A percentile compares a stretch with the other conserved stretches of the same genome.
These are phyloP conservation scores for Eurystomus glaucurus DNA, from an alignment of 2,797 vertebrate genomes.

Conservation along the genomic window DNA sequence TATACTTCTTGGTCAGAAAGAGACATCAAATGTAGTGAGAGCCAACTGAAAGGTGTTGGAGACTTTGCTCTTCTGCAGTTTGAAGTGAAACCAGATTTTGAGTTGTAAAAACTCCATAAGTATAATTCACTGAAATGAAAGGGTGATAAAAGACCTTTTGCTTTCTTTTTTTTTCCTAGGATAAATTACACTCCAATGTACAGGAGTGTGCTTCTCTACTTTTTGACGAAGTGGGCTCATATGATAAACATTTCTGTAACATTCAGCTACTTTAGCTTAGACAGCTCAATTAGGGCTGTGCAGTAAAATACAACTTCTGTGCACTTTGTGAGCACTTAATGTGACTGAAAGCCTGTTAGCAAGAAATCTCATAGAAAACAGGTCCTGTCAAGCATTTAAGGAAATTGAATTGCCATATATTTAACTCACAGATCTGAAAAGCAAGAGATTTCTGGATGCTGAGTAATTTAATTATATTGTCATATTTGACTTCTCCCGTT, in stretches of 20 bases:
- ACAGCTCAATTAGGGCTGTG: slow-evolving; percentile 81
- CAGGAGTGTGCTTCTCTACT: slow-evolving; percentile 70
- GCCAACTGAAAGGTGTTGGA: slow-evolving; percentile 38
- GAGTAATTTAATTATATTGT: slow-evolving; percentile 75
- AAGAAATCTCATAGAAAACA: slow-evolving; percentile 76
- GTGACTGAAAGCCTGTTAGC: slow-evolving; percentile 80
- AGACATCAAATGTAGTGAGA: slow-evolving; percentile 34
- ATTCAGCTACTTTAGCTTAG: slow-evolving; percentile 75
- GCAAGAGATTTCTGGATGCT: slow-evolving; percentile 56
- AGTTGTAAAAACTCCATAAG: slow-evolving; percentile 57
- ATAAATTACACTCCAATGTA: slow-evolving; percentile 69
- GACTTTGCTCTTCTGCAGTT: slow-evolving; percentile 41
- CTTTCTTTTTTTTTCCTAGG: slow-evolving; percentile 40
- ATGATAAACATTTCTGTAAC: slow-evolving; percentile 82
- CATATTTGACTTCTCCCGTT: slow-evolving; percentile 36
- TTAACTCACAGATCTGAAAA: slow-evolving; percentile 60
- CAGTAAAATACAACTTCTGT: slow-evolving; percentile 79
- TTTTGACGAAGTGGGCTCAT: slow-evolving; percentile 77
- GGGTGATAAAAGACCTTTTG: slow-evolving; percentile 71
- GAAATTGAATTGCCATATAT: slow-evolving; percentile 75
- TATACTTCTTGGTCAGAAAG: slow-evolving; percentile 22
- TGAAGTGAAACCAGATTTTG: slow-evolving; percentile 65
- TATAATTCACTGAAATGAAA: slow-evolving; percentile 75
- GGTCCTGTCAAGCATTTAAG: slow-evolving; percentile 80
- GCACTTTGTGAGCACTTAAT: slow-evolving; percentile 77